Percentiles rank a stretch among this genome's conserved stretches.
These are phyloP conservation scores for Echinarachnius parma DNA, from an alignment of 53 echinoderm and acorn worm genomes.

Conservation along the genomic window DNA sequence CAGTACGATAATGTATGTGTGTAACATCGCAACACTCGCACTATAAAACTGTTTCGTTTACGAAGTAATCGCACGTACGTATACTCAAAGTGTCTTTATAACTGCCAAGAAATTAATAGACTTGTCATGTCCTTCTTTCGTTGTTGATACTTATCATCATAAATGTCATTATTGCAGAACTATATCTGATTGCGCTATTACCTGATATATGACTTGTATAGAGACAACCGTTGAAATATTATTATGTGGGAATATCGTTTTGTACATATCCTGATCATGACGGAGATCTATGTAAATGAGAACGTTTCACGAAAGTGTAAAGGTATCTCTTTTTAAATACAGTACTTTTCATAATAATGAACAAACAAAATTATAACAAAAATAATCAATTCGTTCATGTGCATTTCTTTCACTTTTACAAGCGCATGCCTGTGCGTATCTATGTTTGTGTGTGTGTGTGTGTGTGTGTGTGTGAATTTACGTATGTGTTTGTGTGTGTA, in stretches of 20 bases:
- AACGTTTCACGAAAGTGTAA: conserved; percentile 33
- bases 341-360: conserved; percentile 79
- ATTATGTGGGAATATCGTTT: conserved; percentile 41
- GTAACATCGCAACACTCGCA: no score
- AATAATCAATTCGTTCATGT: not conserved
- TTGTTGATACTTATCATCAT: no score
- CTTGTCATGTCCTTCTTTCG: no score
- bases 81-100: conserved; percentile 53
- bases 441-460: no score
- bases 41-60: no score
- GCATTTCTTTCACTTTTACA: no score
- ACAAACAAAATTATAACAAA: conserved; percentile 54
- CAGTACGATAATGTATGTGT: no score
- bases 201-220: conserved; percentile 41
- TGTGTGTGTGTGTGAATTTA: no score
- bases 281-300: conserved; percentile 50
- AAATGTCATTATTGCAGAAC: conserved; percentile 18
- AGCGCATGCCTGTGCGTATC: no score
- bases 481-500: no score
- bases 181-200: conserved; percentile 28
- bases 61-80: no score
- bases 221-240: conserved; percentile 30
- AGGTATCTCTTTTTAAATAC: conserved; percentile 85
- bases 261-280: conserved; percentile 41
- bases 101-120: conserved; percentile 34